These are phyloP conservation scores for Grallaria varia DNA, from an alignment of 2,113 vertebrate genomes.

Conservation along the genomic window DNA sequence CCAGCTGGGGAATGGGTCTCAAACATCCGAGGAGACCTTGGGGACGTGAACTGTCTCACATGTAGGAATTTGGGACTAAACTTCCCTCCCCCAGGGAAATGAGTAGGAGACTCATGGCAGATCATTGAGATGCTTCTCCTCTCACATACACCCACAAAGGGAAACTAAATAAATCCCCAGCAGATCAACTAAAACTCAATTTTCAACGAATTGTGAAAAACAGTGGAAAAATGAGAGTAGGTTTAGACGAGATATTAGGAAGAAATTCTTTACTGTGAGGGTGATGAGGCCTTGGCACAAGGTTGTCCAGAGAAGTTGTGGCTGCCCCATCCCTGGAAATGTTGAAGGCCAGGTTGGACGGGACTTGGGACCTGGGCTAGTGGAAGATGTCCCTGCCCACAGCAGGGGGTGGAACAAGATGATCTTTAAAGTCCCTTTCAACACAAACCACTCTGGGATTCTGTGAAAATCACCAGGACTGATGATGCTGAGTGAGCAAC, in stretches of 20 bases:
- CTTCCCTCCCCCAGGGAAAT: not conserved
- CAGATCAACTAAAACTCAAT: not conserved
- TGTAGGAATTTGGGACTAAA: not conserved
- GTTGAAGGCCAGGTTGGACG: rapidly evolving
- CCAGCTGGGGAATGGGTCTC: not conserved
- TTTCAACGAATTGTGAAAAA: not conserved
- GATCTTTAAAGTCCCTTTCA: not conserved
- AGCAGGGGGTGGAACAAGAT: not conserved
- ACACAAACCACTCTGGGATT: not conserved
- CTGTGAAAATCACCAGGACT: not conserved
- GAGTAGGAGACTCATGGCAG: not conserved
- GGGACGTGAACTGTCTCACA: not conserved
- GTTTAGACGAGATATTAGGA: not conserved
- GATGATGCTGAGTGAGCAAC: not conserved
- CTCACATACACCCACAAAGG: not conserved
- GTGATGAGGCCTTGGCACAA: not conserved
- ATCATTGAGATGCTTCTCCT: not conserved
- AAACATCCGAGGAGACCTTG: not conserved
- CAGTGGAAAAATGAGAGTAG: not conserved
- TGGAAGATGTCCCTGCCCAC: not conserved
- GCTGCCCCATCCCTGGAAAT: not conserved
- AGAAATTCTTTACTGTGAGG: not conserved
- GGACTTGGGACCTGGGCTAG: not conserved
- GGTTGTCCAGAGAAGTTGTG: not conserved
- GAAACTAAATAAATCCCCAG: not conserved